A percentile compares a stretch with the other conserved stretches of the same genome.
Evolutionary conservation across 2,888 invertebrate species (phyloP).

Genomic region (Agriotes lineatus): DNA sequence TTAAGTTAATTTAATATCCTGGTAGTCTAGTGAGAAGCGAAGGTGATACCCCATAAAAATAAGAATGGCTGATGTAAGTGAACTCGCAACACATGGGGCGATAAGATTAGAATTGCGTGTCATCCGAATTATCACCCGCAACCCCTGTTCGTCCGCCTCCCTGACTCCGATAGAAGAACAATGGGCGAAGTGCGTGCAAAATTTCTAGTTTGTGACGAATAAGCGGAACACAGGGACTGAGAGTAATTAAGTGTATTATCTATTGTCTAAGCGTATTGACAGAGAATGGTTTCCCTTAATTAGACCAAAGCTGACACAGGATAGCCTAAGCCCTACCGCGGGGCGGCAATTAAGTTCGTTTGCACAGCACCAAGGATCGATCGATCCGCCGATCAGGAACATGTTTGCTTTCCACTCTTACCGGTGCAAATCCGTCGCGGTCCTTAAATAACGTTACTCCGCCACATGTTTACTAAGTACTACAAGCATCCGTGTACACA

Average conservation of each 20-base stretch:
- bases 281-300: constrained; percentile 43
- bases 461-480: constrained; percentile 20
- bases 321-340: constrained; percentile 39
- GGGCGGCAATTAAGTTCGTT: constrained; percentile 41
- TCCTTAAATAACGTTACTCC: constrained; percentile 17
- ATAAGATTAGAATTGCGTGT: background rate
- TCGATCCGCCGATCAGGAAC: constrained; percentile 34
- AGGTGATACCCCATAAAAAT: too few relatives aligned
- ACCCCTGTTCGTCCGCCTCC: background rate
- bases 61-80: too few relatives aligned
- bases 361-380: constrained; percentile 36
- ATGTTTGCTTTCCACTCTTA: constrained; percentile 38
- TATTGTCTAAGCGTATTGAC: constrained; percentile 41
- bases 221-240: constrained; percentile 18
- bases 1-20: too few relatives aligned
- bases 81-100: too few relatives aligned
- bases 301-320: constrained; percentile 44
- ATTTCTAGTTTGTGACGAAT: constrained; percentile 16
- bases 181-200: constrained; percentile 10
- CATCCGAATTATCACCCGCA: background rate
- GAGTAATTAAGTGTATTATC: constrained; percentile 40
- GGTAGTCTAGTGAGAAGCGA: too few relatives aligned
- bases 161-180: constrained; percentile 16
- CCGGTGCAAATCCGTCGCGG: constrained; percentile 18
- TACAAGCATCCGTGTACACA: constrained; percentile 16